Evolutionary conservation across 2,113 vertebrate species (phyloP).

Genomic region (Pelodiscus sinensis): DNA sequence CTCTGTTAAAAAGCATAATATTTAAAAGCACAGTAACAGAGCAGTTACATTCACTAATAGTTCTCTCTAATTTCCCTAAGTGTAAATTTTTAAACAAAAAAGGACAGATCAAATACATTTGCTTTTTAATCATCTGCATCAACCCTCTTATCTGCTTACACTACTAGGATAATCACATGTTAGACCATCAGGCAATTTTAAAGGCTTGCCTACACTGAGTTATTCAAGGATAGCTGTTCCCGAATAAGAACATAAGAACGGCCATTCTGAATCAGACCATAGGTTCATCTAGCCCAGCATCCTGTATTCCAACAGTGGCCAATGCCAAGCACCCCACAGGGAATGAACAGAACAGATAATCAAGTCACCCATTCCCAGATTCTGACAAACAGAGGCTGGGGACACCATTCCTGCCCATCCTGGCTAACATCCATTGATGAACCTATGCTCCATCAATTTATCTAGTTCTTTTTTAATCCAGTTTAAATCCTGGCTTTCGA

Average conservation of each 20-base stretch:
- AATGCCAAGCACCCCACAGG: too few species aligned
- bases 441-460: too few species aligned
- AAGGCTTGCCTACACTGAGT: slow-evolving; percentile 19
- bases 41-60: slow-evolving; percentile 39
- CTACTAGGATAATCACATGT: slow-evolving; percentile 48
- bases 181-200: slow-evolving; percentile 27
- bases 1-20: slow-evolving; percentile 26
- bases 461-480: too few species aligned
- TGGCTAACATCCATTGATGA: too few species aligned
- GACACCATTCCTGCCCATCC: too few species aligned
- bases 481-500: too few species aligned
- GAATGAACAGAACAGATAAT: too few species aligned
- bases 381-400: too few species aligned
- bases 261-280: too few species aligned
- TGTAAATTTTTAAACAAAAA: background rate
- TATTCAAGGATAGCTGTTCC: slow-evolving; percentile 32
- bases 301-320: too few species aligned
- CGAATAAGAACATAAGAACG: background rate
- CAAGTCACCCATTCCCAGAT: too few species aligned
- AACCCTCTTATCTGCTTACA: slow-evolving; percentile 47
- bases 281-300: too few species aligned
- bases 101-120: slow-evolving; percentile 19
- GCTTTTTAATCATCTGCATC: slow-evolving; percentile 52
- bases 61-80: slow-evolving; percentile 34
- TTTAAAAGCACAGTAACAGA: slow-evolving; percentile 56